Evolutionary conservation across 2,888 invertebrate species (phyloP).

Genomic region (Oasisia sp.): DNA sequence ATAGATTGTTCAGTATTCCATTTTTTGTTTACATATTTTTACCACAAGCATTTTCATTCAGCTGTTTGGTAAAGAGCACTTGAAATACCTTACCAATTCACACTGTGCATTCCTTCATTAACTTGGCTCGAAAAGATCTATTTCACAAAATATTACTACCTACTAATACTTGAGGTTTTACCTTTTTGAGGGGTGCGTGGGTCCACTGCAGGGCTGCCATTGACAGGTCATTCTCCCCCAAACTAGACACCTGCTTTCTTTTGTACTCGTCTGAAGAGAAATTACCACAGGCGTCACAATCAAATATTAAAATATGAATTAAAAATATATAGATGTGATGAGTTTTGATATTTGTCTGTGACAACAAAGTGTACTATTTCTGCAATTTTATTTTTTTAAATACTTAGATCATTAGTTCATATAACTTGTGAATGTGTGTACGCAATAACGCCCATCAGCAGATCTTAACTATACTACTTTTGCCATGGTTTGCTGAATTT

Average conservation of each 20-base stretch:
- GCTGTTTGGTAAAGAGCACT: neutral
- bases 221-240: constrained; percentile 48
- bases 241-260: constrained; percentile 42
- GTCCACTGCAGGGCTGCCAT: constrained; percentile 62
- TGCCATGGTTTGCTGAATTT: too few species aligned
- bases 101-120: neutral
- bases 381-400: too few species aligned
- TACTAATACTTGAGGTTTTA: neutral
- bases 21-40: neutral
- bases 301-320: neutral
- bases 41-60: neutral
- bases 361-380: neutral
- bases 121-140: neutral
- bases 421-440: too few species aligned
- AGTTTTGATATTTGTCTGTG: neutral
- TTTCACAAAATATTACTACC: neutral
- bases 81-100: neutral
- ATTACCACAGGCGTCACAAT: neutral
- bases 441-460: too few species aligned
- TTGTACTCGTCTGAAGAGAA: constrained; percentile 51
- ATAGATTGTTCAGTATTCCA: neutral
- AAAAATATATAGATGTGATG: neutral
- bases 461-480: too few species aligned
- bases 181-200: constrained; percentile 50
- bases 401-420: too few species aligned